Evolutionary conservation across 2,888 invertebrate species (phyloP).

Genomic region (Lasius platythorax): DNA sequence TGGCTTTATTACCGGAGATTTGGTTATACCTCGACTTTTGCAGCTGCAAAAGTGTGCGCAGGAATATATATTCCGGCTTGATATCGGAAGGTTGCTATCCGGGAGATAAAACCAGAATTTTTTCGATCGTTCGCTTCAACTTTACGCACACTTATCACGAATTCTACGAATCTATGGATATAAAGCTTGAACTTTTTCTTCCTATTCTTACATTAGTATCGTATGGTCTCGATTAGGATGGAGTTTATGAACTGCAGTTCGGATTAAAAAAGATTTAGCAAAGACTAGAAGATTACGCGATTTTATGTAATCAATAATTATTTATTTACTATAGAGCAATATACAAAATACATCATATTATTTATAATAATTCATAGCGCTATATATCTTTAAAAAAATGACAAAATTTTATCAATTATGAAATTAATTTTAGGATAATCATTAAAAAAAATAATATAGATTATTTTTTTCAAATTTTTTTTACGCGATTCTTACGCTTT

Average conservation of each 20-base stretch:
- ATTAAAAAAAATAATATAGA: not conserved
- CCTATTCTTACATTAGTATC: not conserved
- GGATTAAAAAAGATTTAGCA: not conserved
- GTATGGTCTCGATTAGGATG: not conserved
- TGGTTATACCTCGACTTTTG: not conserved
- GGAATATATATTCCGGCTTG: not conserved
- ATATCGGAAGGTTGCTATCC: not conserved
- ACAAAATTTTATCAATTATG: not conserved
- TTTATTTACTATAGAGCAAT: not conserved
- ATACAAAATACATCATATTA: not conserved
- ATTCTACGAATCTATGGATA: not conserved
- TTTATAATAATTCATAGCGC: not conserved
- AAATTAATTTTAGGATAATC: not conserved
- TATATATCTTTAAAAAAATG: not conserved
- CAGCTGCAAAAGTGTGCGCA: not conserved
- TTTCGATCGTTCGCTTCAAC: constrained; percentile 8
- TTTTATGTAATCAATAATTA: not conserved
- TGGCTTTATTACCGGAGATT: not conserved
- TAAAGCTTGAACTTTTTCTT: not conserved
- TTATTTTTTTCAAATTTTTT: not conserved
- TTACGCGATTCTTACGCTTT: constrained; percentile 7
- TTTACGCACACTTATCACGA: constrained; percentile 10
- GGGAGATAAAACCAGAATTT: constrained; percentile 9
- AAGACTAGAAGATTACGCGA: too few species aligned
- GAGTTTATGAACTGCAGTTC: not conserved